Conservation (phyloP, 2,797 vertebrate species). For the Synanceia verrucosa region DNA sequence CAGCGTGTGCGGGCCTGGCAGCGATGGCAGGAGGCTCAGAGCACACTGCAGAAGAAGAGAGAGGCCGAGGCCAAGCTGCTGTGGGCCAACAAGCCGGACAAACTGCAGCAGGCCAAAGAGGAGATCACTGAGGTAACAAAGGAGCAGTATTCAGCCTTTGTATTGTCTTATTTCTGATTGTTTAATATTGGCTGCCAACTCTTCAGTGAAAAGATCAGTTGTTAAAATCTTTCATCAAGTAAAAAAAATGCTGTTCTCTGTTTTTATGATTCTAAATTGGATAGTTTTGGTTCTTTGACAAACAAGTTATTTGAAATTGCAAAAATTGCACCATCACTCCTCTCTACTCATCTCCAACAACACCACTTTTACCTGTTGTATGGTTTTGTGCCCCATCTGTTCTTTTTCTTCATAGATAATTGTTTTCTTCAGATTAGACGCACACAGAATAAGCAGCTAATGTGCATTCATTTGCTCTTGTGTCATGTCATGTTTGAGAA, state of each 20-base stretch:
- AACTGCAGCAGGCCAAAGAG: conserved; percentile 96
- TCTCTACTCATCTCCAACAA: no score
- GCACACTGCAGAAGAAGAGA: conserved; percentile 93
- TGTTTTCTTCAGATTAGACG: neutral
- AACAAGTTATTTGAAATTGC: no score
- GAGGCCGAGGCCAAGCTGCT: conserved; percentile 93
- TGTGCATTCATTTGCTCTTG: neutral
- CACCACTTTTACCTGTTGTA: neutral
- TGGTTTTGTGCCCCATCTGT: neutral
- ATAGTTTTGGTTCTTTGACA: no score
- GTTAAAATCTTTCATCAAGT: no score
- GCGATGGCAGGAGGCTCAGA: conserved; percentile 94
- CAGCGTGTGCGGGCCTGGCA: conserved; percentile 96
- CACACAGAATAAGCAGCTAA: neutral
- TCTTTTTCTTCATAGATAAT: neutral
- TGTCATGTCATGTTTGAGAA: neutral
- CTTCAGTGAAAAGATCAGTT: no score
- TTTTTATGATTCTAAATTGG: no score
- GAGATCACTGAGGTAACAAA: conserved; percentile 94
- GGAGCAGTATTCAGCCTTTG: no score
- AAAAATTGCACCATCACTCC: no score
- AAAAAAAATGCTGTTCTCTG: no score
- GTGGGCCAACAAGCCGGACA: conserved; percentile 98
- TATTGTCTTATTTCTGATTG: neutral
- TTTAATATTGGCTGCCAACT: neutral